These are phyloP conservation scores for Xanthorhoe spadicearia DNA, from an alignment of 2,888 invertebrate genomes.

Conservation along the genomic window DNA sequence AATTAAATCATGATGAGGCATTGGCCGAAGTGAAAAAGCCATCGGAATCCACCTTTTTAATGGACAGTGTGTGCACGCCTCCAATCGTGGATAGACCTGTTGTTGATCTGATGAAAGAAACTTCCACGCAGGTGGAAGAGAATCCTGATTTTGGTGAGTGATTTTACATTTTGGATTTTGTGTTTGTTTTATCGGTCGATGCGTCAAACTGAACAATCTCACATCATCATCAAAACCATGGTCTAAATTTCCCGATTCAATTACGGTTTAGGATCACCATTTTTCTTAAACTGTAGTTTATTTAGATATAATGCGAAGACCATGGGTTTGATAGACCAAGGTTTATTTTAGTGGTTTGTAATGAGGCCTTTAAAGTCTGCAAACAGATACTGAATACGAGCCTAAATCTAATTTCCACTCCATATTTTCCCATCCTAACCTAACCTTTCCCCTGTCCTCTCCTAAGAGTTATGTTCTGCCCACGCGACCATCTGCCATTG, in stretches of 20 bases:
- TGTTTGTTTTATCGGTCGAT: too few species aligned
- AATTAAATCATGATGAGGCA: background rate
- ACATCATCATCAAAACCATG: too few species aligned
- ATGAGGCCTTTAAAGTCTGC: too few species aligned
- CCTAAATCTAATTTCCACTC: background rate
- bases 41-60: conserved; percentile 1
- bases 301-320: too few species aligned
- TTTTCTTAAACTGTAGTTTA: too few species aligned
- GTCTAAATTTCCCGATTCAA: too few species aligned
- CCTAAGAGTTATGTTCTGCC: conserved; percentile 48
- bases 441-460: background rate
- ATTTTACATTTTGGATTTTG: too few species aligned
- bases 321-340: too few species aligned
- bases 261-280: too few species aligned
- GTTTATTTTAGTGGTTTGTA: too few species aligned
- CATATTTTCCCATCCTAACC: background rate
- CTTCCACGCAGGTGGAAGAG: background rate
- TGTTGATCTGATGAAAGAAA: background rate
- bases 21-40: conserved; percentile 15
- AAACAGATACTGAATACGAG: too few species aligned
- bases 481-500: conserved; percentile 37
- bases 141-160: conserved; percentile 17
- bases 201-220: too few species aligned
- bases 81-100: background rate
- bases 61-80: conserved; percentile 6